phyloP scores from a whole-genome alignment of 2,113 vertebrate genomes.

The Urocolius indicus region DNA sequence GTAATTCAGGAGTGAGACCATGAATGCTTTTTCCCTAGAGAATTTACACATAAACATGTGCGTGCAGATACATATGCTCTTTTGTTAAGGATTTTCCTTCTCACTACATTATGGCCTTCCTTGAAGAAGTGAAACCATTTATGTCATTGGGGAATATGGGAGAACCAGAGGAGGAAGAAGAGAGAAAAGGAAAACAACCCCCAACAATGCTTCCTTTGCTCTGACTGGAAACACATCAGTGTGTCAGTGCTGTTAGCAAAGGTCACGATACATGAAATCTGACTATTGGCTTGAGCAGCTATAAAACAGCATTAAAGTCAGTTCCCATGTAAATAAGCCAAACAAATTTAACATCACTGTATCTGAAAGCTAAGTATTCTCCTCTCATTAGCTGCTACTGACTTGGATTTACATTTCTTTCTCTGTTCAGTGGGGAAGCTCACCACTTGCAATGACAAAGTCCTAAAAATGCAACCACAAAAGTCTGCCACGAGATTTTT shows the following conservation, averaged over 20 bases:
- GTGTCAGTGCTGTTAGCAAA: not conserved
- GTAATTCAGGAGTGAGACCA: conserved; percentile 47
- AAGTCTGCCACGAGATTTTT: not conserved
- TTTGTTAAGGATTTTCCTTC: conserved; percentile 26
- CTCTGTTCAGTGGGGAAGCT: not conserved
- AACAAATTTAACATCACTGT: not conserved
- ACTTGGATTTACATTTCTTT: not conserved
- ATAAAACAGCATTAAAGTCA: not conserved
- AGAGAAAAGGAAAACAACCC: not conserved
- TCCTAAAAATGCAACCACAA: not conserved
- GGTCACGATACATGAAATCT: not conserved
- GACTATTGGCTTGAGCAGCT: not conserved
- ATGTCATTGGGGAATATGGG: not conserved
- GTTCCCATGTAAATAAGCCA: not conserved
- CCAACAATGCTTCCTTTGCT: not conserved
- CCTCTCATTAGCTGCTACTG: not conserved
- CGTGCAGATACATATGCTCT: conserved; percentile 1
- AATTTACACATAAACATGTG: conserved; percentile 52
- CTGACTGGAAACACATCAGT: not conserved
- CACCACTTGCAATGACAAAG: not conserved
- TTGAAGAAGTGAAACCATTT: conserved; percentile 11
- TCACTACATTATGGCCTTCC: not conserved
- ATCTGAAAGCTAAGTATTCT: not conserved
- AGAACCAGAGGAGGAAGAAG: not conserved
- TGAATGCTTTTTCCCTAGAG: conserved; percentile 30